Conservation (phyloP, 2,888 invertebrate species). For the Sarcophaga rosellei region DNA sequence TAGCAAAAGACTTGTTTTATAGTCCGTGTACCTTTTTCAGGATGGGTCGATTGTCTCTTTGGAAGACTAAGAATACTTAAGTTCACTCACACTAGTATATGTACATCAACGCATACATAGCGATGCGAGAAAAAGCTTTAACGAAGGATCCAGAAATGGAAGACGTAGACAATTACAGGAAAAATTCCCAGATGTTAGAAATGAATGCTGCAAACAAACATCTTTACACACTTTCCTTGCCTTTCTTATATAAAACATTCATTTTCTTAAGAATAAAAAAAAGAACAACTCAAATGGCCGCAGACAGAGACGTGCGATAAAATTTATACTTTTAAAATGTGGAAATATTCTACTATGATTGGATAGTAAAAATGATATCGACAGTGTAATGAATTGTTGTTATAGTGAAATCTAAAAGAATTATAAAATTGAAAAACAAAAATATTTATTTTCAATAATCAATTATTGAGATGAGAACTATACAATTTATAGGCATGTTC, state of each 20-base stretch:
- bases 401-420: too few relatives aligned
- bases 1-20: constrained; percentile 54
- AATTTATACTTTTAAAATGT: not conserved
- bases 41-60: constrained; percentile 52
- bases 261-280: constrained; percentile 30
- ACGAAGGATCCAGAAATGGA: constrained; percentile 15
- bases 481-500: too few relatives aligned
- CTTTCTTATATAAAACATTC: constrained; percentile 14
- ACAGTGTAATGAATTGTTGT: too few relatives aligned
- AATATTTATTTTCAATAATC: too few relatives aligned
- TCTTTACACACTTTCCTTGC: not conserved
- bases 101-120: not conserved
- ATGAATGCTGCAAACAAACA: constrained; percentile 44
- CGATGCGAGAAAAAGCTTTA: not conserved
- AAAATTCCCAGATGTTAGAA: constrained; percentile 64
- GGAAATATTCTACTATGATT: too few relatives aligned
- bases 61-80: constrained; percentile 11
- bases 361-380: too few relatives aligned
- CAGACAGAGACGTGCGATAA: not conserved
- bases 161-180: constrained; percentile 26
- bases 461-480: too few relatives aligned
- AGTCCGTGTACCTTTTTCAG: constrained; percentile 50
- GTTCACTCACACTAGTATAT: not conserved
- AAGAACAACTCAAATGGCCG: not conserved
- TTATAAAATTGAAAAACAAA: too few relatives aligned